Evolutionary conservation across 2,888 invertebrate species (phyloP), one percentile per base, ranked within the genome.

Genomic region (Adelphocoris suturalis): DNA sequence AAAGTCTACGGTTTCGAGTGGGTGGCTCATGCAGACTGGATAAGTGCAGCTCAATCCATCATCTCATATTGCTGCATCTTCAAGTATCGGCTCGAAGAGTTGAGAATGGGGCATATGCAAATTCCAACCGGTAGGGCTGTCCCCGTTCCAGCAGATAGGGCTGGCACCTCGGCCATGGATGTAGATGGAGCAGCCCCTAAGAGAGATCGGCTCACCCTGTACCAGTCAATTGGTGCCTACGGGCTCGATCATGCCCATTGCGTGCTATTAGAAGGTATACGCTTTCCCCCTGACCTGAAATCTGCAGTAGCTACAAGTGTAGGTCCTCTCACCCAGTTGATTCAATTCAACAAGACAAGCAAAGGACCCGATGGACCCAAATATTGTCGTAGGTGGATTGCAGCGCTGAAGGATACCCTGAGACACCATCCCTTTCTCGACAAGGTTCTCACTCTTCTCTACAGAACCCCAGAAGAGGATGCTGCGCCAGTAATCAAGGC

Each of bases 71-170:
- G 37, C 7, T 13, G 14, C 7, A 13, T 76, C 0, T 87, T 87
- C 9, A 87, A 87, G 12, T 23, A 11, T 11, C 7, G 87, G 0
- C 47, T 87, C 0, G 87, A 87, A 14, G 87, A 87, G 46, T 16
- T 87, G 12, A 0, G 87, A 0, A 75, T 87, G 16, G 87, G 87
- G 0, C 87, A 76, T 13, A 75, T 46, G n/a, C 46, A 75, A 27
- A 75, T 87, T 11, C 87, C 87, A 0, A 48, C 12, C 13, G 76
- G 76, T 0, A 48, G 27, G 4, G 12, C 0, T 2, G 23, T 12
- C 9, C 2, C 48, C 2, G 86, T 1, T 3, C 14, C 2, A 3
- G 52, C 16, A 5, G 52, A 52, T 16, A 7, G 48, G 9, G n/a
- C n/a, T n/a, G n/a, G n/a, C n/a, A n/a, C n/a, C n/a, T n/a, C n/a